Evolutionary conservation across 2,113 vertebrate species (phyloP).

Genomic region (Macaca mulatta): DNA sequence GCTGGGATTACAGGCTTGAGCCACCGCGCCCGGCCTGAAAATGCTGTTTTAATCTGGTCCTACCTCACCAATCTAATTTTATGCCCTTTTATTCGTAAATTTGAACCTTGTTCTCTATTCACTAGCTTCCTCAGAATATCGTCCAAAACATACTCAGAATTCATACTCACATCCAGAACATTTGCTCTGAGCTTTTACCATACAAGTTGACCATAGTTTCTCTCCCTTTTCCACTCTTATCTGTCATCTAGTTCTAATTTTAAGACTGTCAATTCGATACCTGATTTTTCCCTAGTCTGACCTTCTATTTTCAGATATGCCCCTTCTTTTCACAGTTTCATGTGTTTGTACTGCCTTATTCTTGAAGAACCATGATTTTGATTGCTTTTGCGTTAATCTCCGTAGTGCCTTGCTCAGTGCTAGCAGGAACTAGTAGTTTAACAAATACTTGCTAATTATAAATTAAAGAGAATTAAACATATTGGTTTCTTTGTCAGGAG

Average conservation of each 20-base stretch:
- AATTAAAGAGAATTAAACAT: background rate
- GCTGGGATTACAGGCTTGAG: too few species aligned
- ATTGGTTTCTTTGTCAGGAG: conserved; percentile 22
- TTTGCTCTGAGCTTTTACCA: background rate
- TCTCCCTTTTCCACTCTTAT: background rate
- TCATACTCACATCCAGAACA: background rate
- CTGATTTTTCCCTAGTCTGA: background rate
- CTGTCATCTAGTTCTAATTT: background rate
- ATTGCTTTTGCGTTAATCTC: background rate
- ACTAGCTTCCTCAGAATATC: background rate
- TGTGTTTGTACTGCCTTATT: background rate
- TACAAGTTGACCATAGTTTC: background rate
- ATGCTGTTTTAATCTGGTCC: background rate
- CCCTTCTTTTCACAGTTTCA: background rate
- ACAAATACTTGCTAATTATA: conserved; percentile 46
- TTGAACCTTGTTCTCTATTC: background rate
- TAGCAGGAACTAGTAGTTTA: background rate
- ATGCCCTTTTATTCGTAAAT: background rate
- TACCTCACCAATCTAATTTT: background rate
- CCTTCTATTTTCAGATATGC: background rate
- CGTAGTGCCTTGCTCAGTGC: background rate
- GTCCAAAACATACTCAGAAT: background rate
- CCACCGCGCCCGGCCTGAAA: background rate
- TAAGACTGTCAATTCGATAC: background rate
- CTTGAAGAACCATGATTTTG: background rate